These are phyloP conservation scores for Xestia rhomboidea DNA, from an alignment of 2,888 invertebrate genomes.

Conservation along the genomic window DNA sequence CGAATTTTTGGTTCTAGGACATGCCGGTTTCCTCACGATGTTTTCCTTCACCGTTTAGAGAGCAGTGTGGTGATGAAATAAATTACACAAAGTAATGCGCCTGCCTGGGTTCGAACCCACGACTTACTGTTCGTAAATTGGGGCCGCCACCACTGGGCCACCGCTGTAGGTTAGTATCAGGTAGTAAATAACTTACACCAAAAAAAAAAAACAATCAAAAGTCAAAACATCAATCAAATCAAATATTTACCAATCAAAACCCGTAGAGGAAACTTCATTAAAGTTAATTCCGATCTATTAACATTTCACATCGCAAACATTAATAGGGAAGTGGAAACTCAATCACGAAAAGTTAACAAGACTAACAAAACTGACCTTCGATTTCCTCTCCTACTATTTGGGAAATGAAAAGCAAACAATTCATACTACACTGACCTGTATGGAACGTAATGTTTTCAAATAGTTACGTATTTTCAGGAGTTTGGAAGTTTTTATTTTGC, in stretches of 20 bases:
- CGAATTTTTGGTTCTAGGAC: too few relatives aligned
- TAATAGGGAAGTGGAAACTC: neutral
- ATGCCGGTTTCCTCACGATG: too few relatives aligned
- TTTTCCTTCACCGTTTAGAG: too few relatives aligned
- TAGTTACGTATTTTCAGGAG: neutral
- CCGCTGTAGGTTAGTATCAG: neutral
- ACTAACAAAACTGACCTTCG: neutral
- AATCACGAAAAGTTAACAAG: neutral
- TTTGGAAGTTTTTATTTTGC: neutral
- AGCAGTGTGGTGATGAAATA: too few relatives aligned
- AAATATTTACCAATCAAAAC: neutral
- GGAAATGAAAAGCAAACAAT: slow-evolving; percentile 14
- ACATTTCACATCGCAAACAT: neutral
- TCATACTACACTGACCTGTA: neutral
- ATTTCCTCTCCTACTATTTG: neutral
- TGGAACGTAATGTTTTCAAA: neutral
- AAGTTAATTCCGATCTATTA: too few relatives aligned
- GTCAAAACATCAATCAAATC: neutral
- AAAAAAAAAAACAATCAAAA: too few relatives aligned
- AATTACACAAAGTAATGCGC: too few relatives aligned
- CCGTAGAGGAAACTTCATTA: neutral
- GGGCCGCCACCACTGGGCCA: too few relatives aligned
- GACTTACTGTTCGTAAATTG: too few relatives aligned
- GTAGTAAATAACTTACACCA: neutral
- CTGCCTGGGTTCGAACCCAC: too few relatives aligned